These are phyloP conservation scores for Nemotelus nigrinus DNA, from an alignment of 2,888 invertebrate species.

Conservation along the genomic window DNA sequence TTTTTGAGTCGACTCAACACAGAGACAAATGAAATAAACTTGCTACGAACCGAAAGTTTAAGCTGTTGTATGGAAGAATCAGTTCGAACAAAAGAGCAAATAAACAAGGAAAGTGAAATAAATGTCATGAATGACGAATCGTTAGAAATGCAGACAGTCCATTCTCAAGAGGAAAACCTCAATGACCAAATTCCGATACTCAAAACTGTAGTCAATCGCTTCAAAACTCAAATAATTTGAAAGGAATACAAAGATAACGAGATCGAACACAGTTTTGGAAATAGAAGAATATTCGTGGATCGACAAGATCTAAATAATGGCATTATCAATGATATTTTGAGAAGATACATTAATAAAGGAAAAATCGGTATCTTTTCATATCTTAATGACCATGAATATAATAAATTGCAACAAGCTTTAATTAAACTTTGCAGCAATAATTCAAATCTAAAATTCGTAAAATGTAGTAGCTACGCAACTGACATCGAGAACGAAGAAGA, in stretches of 20 bases:
- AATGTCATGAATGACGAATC: too few relatives aligned
- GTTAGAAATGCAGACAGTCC: too few relatives aligned
- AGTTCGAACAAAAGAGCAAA: too few relatives aligned
- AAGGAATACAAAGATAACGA: too few relatives aligned
- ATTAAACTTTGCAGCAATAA: not conserved
- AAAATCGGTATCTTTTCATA: not conserved
- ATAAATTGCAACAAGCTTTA: not conserved
- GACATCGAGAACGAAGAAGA: too few relatives aligned
- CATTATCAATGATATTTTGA: not conserved
- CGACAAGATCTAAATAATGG: not conserved
- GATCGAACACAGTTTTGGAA: constrained; percentile 1
- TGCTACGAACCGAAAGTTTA: constrained; percentile 65
- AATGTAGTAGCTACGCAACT: too few relatives aligned
- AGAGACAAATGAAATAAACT: constrained; percentile 47
- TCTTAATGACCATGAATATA: not conserved
- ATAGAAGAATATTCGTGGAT: constrained; percentile 47
- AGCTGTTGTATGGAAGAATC: not conserved
- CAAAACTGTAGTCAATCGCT: too few relatives aligned
- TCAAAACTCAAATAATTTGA: too few relatives aligned
- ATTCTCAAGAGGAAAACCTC: not conserved
- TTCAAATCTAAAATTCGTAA: not conserved
- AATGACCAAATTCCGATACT: not conserved
- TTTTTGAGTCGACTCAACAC: constrained; percentile 50
- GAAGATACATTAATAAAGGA: not conserved
- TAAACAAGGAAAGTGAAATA: too few relatives aligned